These are phyloP conservation scores for Drosophila multiciliata DNA, from an alignment of 2,888 invertebrate genomes.

Conservation along the genomic window DNA sequence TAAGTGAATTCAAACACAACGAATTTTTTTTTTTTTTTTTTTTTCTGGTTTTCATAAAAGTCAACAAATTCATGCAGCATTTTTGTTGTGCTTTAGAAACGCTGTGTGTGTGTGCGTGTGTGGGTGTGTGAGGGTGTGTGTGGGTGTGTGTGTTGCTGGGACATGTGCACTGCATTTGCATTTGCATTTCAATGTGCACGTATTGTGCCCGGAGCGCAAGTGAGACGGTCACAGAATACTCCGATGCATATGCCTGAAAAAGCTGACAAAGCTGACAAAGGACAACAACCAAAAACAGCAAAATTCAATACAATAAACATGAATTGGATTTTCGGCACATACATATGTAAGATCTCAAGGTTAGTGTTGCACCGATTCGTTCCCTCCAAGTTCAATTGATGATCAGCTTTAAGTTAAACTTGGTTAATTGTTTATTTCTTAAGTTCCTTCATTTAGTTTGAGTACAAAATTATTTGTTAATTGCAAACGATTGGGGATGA, in stretches of 20 bases:
- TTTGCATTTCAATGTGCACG: conserved; percentile 59
- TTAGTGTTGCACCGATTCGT: neutral
- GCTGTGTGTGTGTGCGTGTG: conserved; percentile 1
- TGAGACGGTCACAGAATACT: neutral
- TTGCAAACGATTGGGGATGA: neutral
- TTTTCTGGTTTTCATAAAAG: neutral
- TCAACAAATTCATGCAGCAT: conserved; percentile 17
- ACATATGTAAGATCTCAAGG: neutral
- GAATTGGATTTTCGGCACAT: conserved; percentile 46
- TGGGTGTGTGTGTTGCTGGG: conserved; percentile 24
- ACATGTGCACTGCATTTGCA: conserved; percentile 58
- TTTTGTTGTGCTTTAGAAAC: conserved; percentile 1
- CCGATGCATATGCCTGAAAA: conserved; percentile 13
- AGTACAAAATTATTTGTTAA: neutral
- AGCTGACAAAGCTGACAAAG: neutral
- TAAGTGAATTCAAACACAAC: conserved; percentile 3
- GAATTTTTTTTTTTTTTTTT: neutral
- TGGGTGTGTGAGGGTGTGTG: conserved; percentile 20
- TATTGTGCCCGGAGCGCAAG: neutral
- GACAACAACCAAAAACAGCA: conserved; percentile 40
- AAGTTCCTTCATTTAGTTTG: neutral
- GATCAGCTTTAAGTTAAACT: neutral
- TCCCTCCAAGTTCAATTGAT: neutral
- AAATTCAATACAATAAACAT: conserved; percentile 66
- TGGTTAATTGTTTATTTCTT: neutral